Conservation (phyloP, 2,113 vertebrate species). For the Cyanistes caeruleus region DNA sequence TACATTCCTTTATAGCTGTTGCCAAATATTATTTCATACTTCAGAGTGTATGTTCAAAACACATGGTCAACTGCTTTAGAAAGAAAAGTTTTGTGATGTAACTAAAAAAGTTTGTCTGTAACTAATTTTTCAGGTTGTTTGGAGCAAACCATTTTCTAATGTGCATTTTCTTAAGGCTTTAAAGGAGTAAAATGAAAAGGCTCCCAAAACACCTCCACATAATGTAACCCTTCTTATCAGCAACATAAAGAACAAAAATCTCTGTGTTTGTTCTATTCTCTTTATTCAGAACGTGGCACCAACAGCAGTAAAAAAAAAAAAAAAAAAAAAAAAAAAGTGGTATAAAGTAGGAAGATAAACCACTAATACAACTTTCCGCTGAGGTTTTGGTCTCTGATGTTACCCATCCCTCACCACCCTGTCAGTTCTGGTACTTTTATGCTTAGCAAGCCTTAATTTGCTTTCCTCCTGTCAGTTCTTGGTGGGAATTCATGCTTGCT, state of each 20-base stretch:
- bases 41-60: neutral
- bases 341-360: neutral
- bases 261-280: neutral
- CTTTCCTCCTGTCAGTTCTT: neutral
- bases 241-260: neutral
- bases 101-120: neutral
- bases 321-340: neutral
- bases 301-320: neutral
- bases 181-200: neutral
- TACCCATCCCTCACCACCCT: neutral
- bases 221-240: neutral
- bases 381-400: neutral
- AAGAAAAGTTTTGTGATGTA: neutral
- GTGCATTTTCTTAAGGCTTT: neutral
- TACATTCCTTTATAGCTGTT: neutral
- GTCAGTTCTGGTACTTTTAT: neutral
- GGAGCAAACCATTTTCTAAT: neutral
- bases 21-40: conserved; percentile 12
- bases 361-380: neutral
- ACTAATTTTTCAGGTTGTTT: neutral
- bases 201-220: neutral
- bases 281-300: neutral
- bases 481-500: neutral
- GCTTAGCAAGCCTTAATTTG: neutral
- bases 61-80: neutral